Percentiles rank a stretch among this genome's conserved stretches.
Conservation (phyloP, 2,797 vertebrate species). For the Tadarida brasiliensis region DNA sequence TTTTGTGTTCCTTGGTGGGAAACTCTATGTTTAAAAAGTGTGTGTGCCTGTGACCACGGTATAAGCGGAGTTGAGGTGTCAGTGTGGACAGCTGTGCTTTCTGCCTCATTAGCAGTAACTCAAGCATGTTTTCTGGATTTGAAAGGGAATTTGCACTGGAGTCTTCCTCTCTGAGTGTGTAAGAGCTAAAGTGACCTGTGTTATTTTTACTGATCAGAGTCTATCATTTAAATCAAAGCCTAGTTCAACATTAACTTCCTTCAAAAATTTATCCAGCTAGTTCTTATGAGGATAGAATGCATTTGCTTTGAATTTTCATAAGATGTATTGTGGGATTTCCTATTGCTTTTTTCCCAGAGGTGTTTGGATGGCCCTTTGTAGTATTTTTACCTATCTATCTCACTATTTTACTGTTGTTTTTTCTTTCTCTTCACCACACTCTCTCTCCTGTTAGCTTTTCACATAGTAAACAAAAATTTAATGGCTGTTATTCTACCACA, state of each 20-base stretch:
- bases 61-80: not conserved
- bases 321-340: not conserved
- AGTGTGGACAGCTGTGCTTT: not conserved
- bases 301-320: not conserved
- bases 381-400: not conserved
- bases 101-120: not conserved
- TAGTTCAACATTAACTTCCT: not conserved
- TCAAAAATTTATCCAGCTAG: not conserved
- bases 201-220: not conserved
- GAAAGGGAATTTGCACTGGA: not conserved
- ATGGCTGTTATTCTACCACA: not conserved
- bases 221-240: not conserved
- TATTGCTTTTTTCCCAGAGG: not conserved
- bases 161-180: not conserved
- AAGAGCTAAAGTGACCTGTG: not conserved
- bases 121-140: not conserved
- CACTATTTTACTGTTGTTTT: not conserved
- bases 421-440: not conserved
- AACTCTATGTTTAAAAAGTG: not conserved
- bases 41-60: not conserved
- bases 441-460: not conserved
- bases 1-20: not conserved
- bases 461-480: not conserved
- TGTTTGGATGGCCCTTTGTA: not conserved
- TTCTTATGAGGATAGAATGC: not conserved